Conservation (phyloP, 1,140 invertebrate species). For the Camponotus pennsylvanicus region DNA sequence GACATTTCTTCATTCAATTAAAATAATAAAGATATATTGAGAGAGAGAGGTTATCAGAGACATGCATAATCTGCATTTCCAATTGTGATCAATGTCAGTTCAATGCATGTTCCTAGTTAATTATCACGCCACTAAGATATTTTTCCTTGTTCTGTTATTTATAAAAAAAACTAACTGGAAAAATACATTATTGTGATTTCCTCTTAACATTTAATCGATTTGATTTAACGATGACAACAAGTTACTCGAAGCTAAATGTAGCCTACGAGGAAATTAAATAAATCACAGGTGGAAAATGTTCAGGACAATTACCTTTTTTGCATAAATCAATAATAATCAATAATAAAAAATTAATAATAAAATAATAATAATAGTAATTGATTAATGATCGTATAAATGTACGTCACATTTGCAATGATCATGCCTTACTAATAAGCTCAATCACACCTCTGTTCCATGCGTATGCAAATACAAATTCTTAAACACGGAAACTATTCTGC, state of each 20-base stretch:
- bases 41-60: neutral
- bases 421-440: neutral
- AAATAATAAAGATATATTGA: slow-evolving; percentile 1
- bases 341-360: no score
- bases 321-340: no score
- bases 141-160: neutral
- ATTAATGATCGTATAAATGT: slow-evolving; percentile 3
- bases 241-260: neutral
- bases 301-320: no score
- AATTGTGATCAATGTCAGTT: neutral
- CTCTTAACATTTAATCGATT: neutral
- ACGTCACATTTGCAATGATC: neutral
- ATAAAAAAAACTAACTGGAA: neutral
- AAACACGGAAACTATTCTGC: neutral
- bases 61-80: slow-evolving; percentile 4
- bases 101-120: neutral
- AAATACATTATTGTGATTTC: neutral
- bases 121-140: neutral
- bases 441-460: neutral
- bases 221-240: neutral
- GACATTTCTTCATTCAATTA: neutral
- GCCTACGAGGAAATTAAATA: slow-evolving; percentile 6
- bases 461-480: slow-evolving; percentile 3
- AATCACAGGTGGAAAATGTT: neutral
- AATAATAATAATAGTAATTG: neutral